Percentiles rank a stretch among this genome's conserved stretches.
phyloP scores from a whole-genome alignment of 2,888 invertebrate genomes.

The Hirtodrosophila trivittata region DNA sequence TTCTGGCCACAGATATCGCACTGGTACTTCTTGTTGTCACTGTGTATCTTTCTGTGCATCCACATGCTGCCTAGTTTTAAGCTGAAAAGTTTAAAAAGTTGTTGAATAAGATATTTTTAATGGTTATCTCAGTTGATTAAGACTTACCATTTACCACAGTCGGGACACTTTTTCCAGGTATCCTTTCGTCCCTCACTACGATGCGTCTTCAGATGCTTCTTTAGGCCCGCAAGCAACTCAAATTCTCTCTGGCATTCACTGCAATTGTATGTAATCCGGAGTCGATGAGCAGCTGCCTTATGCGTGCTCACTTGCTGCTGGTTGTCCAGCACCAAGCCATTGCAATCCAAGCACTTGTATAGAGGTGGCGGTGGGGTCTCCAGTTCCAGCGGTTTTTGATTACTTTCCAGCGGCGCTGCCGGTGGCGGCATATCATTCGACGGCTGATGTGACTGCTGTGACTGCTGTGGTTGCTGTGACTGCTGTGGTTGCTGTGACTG shows the following conservation, averaged over 20 bases:
- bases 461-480: slow-evolving; percentile 45
- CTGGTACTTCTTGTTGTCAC: slow-evolving; percentile 83
- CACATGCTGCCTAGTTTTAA: slow-evolving; percentile 83
- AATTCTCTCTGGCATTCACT: slow-evolving; percentile 81
- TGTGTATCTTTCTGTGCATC: slow-evolving; percentile 84
- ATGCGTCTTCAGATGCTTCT: slow-evolving; percentile 82
- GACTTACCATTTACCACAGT: slow-evolving; percentile 83
- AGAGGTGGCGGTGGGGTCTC: slow-evolving; percentile 62
- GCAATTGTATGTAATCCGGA: slow-evolving; percentile 79
- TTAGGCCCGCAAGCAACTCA: slow-evolving; percentile 77
- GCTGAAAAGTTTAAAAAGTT: slow-evolving; percentile 51
- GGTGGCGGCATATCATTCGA: slow-evolving; percentile 64
- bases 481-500: slow-evolving; percentile 11
- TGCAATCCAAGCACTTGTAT: slow-evolving; percentile 82
- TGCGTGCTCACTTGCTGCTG: slow-evolving; percentile 73
- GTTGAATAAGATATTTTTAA: no score
- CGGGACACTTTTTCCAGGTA: slow-evolving; percentile 83
- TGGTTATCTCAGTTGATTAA: no score
- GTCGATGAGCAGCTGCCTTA: slow-evolving; percentile 76
- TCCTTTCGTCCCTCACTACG: slow-evolving; percentile 80
- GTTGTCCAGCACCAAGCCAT: slow-evolving; percentile 69
- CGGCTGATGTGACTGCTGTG: slow-evolving; percentile 11
- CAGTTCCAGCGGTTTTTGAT: slow-evolving; percentile 35
- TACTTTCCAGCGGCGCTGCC: slow-evolving; percentile 27
- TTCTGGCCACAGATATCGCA: slow-evolving; percentile 84